phyloP scores from a whole-genome alignment of 2,797 vertebrate genomes.

The Dromococcyx pavoninus region DNA sequence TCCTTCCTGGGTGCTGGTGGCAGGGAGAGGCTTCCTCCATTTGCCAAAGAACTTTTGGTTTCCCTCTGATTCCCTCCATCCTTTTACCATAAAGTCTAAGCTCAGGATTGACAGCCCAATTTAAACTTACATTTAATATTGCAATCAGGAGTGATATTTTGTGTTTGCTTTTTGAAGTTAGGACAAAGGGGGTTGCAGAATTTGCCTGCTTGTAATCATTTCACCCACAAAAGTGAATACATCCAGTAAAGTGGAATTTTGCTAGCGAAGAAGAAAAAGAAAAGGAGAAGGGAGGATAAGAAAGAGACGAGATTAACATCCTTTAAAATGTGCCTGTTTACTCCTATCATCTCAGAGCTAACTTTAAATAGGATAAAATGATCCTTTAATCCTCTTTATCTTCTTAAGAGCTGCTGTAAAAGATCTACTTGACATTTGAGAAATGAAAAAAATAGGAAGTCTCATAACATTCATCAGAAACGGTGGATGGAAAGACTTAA shows the following conservation, averaged over 20 bases:
- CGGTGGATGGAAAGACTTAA: not conserved
- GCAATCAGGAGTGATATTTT: not conserved
- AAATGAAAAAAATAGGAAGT: not conserved
- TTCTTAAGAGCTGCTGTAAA: slow-evolving; percentile 70
- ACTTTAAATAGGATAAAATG: slow-evolving; percentile 67
- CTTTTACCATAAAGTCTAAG: not conserved
- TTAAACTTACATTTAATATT: slow-evolving; percentile 2
- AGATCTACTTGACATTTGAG: slow-evolving; percentile 74
- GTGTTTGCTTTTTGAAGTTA: slow-evolving; percentile 9
- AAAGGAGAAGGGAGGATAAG: not conserved
- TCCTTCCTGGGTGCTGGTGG: not conserved
- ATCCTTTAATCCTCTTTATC: slow-evolving; percentile 68
- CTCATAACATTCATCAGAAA: not conserved
- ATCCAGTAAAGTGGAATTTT: slow-evolving; percentile 35
- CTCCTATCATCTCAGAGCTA: slow-evolving; percentile 32
- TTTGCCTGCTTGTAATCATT: slow-evolving; percentile 25
- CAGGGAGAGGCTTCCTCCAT: not conserved
- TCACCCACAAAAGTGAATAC: slow-evolving; percentile 30
- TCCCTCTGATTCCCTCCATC: not conserved
- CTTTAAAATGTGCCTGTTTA: slow-evolving; percentile 63
- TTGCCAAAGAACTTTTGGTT: not conserved
- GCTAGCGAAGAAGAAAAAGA: slow-evolving; percentile 31
- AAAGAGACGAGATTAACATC: slow-evolving; percentile 35
- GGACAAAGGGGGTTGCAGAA: not conserved
- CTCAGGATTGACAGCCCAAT: not conserved